A percentile compares a stretch with the other conserved stretches of the same genome.
Conservation (phyloP, 1,140 invertebrate genomes). For the Lepidurus arcticus region DNA sequence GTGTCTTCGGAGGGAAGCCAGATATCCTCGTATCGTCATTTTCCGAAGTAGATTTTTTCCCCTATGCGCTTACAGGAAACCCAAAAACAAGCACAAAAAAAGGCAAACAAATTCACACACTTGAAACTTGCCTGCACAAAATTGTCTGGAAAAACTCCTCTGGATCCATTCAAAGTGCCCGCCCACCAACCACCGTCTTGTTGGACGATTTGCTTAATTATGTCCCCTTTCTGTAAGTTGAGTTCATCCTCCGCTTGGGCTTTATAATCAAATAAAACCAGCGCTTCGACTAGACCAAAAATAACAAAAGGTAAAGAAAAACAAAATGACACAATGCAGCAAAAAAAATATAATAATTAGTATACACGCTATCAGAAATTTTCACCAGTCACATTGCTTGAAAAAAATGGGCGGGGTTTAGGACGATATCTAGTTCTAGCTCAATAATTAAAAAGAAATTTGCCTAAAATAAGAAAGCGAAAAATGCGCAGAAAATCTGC, state of each 20-base stretch:
- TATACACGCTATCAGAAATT: not conserved
- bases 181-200: slow-evolving; percentile 94
- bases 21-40: not conserved
- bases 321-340: no score
- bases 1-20: not conserved
- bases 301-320: not conserved
- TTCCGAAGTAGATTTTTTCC: not conserved
- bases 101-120: not conserved
- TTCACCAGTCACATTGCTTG: slow-evolving; percentile 16
- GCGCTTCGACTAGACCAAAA: slow-evolving; percentile 60
- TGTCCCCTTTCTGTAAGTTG: slow-evolving; percentile 78
- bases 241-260: slow-evolving; percentile 77
- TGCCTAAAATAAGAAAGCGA: not conserved
- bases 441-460: slow-evolving; percentile 24
- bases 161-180: slow-evolving; percentile 77
- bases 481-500: no score
- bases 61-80: not conserved
- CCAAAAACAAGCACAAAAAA: not conserved
- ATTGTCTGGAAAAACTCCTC: slow-evolving; percentile 96
- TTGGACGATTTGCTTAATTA: slow-evolving; percentile 74
- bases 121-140: slow-evolving; percentile 67
- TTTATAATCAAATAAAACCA: slow-evolving; percentile 73
- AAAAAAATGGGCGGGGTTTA: not conserved
- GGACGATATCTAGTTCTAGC: not conserved
- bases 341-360: no score